Evolutionary conservation across 92 coral and sea anemone species (phyloP).

Genomic region (Scolanthus callimorphus): DNA sequence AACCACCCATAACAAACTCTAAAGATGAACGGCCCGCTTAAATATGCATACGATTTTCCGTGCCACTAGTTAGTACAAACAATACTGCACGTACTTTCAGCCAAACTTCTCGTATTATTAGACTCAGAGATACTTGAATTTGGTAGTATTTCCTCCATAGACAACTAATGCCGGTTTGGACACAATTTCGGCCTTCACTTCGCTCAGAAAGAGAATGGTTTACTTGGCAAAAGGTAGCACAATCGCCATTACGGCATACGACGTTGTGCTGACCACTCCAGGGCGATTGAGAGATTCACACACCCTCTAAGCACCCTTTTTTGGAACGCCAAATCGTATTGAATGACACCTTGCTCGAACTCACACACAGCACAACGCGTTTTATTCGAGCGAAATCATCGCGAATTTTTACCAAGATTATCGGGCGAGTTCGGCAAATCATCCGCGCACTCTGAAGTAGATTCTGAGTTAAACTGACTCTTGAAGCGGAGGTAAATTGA

Average conservation of each 20-base stretch:
- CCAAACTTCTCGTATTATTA: constrained; percentile 71
- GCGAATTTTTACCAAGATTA: constrained; percentile 6
- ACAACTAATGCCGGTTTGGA: constrained; percentile 17
- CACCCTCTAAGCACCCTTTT: constrained; percentile 98
- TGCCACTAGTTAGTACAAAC: constrained; percentile 97
- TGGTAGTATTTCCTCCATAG: constrained; percentile 79
- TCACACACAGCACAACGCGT: constrained; percentile 64
- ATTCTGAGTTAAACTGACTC: constrained; percentile 19
- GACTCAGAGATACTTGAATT: constrained; percentile 70
- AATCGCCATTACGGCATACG: constrained; percentile 93
- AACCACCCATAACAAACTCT: constrained; percentile 39
- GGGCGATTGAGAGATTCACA: constrained; percentile 98
- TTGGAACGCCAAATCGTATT: constrained; percentile 97
- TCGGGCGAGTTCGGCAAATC: constrained; percentile 11
- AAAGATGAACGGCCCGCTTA: constrained; percentile 85
- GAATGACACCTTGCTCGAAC: constrained; percentile 98
- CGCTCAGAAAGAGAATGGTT: constrained; percentile 6
- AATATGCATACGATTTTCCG: constrained; percentile 99
- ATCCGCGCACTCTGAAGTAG: constrained; percentile 23
- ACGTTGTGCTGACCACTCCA: constrained; percentile 90
- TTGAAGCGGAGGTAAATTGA: constrained; percentile 42
- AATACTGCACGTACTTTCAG: constrained; percentile 84
- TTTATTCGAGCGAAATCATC: constrained; percentile 65
- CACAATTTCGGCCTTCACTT: constrained; percentile 23
- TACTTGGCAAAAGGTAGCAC: constrained; percentile 47